A percentile compares a stretch with the other conserved stretches of the same genome.
Conservation (phyloP, 2,113 vertebrate species). For the Lagopus leucura region DNA sequence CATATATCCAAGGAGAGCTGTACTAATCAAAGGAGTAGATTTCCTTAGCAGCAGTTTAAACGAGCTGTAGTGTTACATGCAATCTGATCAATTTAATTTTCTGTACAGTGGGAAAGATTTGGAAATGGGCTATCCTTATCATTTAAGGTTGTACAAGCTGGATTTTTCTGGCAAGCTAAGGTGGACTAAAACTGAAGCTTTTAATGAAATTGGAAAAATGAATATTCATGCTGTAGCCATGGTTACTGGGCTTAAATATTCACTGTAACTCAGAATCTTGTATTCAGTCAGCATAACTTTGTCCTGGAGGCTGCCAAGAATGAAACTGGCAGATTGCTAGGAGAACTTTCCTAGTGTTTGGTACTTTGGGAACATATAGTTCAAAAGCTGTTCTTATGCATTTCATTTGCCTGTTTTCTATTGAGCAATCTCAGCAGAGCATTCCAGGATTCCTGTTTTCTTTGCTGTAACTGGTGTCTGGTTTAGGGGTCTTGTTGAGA, state of each 20-base stretch:
- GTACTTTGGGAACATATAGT: conserved; percentile 16
- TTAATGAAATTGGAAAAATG: conserved; percentile 23
- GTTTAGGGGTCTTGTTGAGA: neutral
- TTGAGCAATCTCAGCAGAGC: neutral
- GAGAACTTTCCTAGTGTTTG: neutral
- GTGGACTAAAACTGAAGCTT: conserved; percentile 12
- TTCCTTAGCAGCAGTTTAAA: neutral
- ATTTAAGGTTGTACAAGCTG: neutral
- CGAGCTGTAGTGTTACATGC: neutral
- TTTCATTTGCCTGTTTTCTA: neutral
- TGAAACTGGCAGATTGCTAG: conserved; percentile 8
- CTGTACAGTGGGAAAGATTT: neutral
- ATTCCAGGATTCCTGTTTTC: neutral
- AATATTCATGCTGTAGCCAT: conserved; percentile 56
- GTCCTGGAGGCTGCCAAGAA: conserved; percentile 13
- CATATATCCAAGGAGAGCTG: neutral
- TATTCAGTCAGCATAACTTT: conserved; percentile 5
- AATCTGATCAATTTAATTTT: neutral
- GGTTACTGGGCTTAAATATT: conserved; percentile 35
- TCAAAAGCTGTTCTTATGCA: neutral
- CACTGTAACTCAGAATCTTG: conserved; percentile 43
- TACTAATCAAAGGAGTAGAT: neutral
- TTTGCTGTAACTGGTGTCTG: neutral
- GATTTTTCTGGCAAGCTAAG: neutral
- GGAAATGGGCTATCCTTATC: neutral